Percentiles rank a stretch among this genome's conserved stretches.
Conservation (phyloP, 2,888 invertebrate species). For the Torymus tubicola region DNA sequence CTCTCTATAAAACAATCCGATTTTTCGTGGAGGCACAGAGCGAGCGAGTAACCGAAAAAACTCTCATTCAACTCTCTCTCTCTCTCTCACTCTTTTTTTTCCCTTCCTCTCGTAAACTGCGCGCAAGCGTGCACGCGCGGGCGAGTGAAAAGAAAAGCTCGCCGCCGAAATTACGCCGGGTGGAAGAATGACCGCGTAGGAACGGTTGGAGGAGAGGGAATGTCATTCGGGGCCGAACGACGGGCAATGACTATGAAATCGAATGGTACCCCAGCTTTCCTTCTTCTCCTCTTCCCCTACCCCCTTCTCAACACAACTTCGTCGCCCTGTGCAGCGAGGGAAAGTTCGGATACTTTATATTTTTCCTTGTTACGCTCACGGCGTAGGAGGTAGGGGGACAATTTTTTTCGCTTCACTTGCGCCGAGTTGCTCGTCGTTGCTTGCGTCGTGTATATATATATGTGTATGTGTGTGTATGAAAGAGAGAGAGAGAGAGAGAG, state of each 20-base stretch:
- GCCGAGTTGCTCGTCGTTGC: background rate
- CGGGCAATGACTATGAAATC: conserved; percentile 58
- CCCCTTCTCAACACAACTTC: too few relatives aligned
- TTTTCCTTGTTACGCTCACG: conserved; percentile 44
- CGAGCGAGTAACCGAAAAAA: background rate
- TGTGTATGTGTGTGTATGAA: too few relatives aligned
- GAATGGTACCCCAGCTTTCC: conserved; percentile 45
- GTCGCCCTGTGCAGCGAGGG: background rate
- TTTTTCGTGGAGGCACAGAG: background rate
- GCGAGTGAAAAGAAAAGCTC: conserved; percentile 36
- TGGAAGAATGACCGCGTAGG: background rate
- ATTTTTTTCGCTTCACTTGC: conserved; percentile 38
- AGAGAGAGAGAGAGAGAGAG: too few relatives aligned
- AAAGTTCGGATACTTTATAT: conserved; percentile 39
- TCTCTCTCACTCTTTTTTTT: background rate
- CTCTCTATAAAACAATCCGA: too few relatives aligned
- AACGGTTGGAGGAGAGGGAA: background rate
- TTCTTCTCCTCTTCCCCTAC: background rate
- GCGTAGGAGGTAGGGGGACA: background rate
- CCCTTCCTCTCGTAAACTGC: background rate
- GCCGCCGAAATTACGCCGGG: conserved; percentile 32
- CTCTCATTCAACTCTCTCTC: conserved; percentile 6
- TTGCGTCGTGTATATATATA: too few relatives aligned
- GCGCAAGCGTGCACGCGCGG: background rate
- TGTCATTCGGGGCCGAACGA: conserved; percentile 51